Evolutionary conservation across 1,140 invertebrate genomes (phyloP), one percentile per base, ranked within the genome.

Genomic region (Calliphora vicina): DNA sequence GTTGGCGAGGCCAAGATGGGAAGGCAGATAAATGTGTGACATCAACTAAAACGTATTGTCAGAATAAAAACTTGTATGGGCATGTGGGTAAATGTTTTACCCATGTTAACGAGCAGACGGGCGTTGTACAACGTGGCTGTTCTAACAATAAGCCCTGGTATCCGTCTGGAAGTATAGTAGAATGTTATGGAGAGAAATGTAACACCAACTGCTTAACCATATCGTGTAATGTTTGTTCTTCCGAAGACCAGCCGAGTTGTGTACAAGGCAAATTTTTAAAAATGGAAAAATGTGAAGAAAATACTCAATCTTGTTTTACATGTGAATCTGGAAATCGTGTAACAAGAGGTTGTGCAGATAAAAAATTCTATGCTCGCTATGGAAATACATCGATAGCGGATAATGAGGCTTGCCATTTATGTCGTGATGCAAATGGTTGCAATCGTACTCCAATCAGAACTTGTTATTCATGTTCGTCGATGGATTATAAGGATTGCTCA

Each of bases 271-370:
- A 82, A 1, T 84, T 80, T 72, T 29, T 88, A n/a, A 71, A 29
- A 0, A 71, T 42, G 17, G 71, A 85, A 12, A 85, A 85, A 35
- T 89, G 88, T 78, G 82, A 78, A 10, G 15, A 71, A 0, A 85
- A 86, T 25, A 89, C 87, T 0, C 71, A 82, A 2, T 83, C 86
- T 45, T 89, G 88, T 80, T 89, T 84, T 73, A 85, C 88, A 43
- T 89, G 88, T 83, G 88, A 89, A 84, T 84, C 87, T 86, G 87
- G 88, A 86, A 86, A 87, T 85, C 83, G 61, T 84, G 87, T 83
- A 87, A 86, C 85, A 23, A 86, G 88, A 25, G 88, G 88, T 45
- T 89, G 88, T 80, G 86, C 86, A 20, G 87, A 88, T 82, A 57
- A 26, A 0, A 35, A 82, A 35, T 74, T 74, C 20, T 74, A n/a